These are phyloP conservation scores for Calliphora vicina DNA, from an alignment of 1,140 invertebrate genomes.

Conservation along the genomic window DNA sequence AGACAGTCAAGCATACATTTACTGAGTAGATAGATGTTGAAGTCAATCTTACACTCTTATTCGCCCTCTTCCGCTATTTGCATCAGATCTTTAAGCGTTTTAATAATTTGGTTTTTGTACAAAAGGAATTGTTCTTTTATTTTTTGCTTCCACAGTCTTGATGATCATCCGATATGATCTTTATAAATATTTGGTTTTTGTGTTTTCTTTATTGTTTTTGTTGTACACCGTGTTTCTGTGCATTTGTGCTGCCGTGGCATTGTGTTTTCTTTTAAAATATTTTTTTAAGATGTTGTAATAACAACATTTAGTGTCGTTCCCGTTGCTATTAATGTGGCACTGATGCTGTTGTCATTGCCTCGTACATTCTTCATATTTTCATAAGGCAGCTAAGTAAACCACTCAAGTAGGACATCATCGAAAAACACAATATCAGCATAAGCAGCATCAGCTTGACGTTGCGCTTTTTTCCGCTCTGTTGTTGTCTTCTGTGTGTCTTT, in stretches of 20 bases:
- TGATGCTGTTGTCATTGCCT: background rate
- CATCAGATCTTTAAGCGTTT: background rate
- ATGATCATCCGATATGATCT: conserved; percentile 31
- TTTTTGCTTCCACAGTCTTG: background rate
- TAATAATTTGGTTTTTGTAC: background rate
- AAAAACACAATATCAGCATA: background rate
- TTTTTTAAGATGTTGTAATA: conserved; percentile 30
- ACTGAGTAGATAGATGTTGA: background rate
- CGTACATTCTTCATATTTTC: conserved; percentile 53
- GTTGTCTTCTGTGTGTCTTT: background rate
- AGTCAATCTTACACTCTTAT: background rate
- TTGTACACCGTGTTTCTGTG: conserved; percentile 24
- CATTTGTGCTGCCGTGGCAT: conserved; percentile 32
- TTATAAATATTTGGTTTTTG: background rate
- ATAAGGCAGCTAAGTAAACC: conserved; percentile 64
- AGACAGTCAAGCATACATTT: background rate
- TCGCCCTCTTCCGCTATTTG: background rate
- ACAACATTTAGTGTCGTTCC: background rate
- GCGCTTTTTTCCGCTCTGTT: conserved; percentile 8
- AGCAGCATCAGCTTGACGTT: conserved; percentile 28
- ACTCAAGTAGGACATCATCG: conserved; percentile 60
- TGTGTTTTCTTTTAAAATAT: conserved; percentile 28
- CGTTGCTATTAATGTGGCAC: background rate
- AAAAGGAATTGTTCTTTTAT: background rate
- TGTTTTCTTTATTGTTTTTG: background rate